Percentiles rank a stretch among this genome's conserved stretches.
phyloP scores from a whole-genome alignment of 2,113 vertebrate species.

The Talpa occidentalis region DNA sequence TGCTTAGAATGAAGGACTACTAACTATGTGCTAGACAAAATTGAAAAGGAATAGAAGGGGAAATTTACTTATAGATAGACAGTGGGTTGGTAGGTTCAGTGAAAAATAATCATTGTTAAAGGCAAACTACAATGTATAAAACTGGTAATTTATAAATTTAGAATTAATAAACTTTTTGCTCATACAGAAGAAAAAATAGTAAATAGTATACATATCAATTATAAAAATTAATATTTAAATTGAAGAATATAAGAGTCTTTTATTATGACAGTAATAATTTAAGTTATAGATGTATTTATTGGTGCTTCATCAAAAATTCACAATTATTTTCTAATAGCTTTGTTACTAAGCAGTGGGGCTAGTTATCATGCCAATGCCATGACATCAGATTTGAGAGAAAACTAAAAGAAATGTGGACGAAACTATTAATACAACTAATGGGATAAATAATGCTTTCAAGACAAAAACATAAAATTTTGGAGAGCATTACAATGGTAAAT shows the following conservation, averaged over 20 bases:
- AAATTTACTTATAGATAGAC: background rate
- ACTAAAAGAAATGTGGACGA: background rate
- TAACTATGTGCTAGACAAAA: background rate
- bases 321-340: background rate
- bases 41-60: background rate
- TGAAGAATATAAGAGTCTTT: background rate
- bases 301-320: background rate
- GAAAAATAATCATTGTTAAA: background rate
- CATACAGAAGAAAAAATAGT: background rate
- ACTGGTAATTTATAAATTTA: background rate
- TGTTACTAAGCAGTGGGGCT: no score
- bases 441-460: background rate
- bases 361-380: no score
- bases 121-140: background rate
- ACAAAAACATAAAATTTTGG: slow-evolving; percentile 16
- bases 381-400: no score
- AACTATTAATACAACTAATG: background rate
- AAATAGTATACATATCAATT: background rate
- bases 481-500: slow-evolving; percentile 15
- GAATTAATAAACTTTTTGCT: background rate
- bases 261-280: background rate
- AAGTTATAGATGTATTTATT: background rate
- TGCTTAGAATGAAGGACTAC: background rate
- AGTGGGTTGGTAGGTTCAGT: background rate
- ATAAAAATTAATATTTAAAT: background rate